Base-by-base conservation (phyloP, 2,888 invertebrate species). In the Orgyia antiqua region DNA sequence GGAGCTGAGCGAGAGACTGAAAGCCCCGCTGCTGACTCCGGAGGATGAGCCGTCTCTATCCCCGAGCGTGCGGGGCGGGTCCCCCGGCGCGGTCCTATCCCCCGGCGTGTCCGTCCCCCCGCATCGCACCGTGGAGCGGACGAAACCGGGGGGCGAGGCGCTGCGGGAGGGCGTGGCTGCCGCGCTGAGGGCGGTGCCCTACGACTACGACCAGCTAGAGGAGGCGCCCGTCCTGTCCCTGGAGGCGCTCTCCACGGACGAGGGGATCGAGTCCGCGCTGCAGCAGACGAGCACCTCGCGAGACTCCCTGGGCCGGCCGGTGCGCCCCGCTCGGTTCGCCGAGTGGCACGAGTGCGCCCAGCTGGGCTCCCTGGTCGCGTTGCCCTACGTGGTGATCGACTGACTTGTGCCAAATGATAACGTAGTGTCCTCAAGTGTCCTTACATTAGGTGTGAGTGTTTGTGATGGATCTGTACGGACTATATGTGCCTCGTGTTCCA, bases 371-470 rank as follows among this genome's bases (percentile, higher is more conserved):
- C 90, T 98, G 72, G 90, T 94, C 79, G 95, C 98, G 88, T 90
- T 98, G 91, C 98, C 98, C 87, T 98, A 98, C 88, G 96, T 97
- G 87, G 93, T 97, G 79, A 94, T 97, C 87, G 97, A 97, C 92
- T 97, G 88, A 89, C 41, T 42, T 42, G 13, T 33, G 52, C 51
- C 49, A 42, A 48, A 36, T 26, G 45, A 44, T 31, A 39, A 28
- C 39, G 38, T 34, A n/a, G n/a, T n/a, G n/a, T 41, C 43, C 64
- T 70, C 72, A 84, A 83, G 84, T 84, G 84, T 71, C 83, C 84
- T 84, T 84, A 84, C 67, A 56, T 63, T 75, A 74, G 75, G 53
- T 65, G 40, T 67, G 11, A 30, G 34, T 35, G 30, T 30, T 27
- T 19, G 34, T 30, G n/a, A 30, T 23, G 19, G 23, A 27, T 18